Conservation (phyloP, 2,797 vertebrate genomes). For the Cuniculus paca region DNA sequence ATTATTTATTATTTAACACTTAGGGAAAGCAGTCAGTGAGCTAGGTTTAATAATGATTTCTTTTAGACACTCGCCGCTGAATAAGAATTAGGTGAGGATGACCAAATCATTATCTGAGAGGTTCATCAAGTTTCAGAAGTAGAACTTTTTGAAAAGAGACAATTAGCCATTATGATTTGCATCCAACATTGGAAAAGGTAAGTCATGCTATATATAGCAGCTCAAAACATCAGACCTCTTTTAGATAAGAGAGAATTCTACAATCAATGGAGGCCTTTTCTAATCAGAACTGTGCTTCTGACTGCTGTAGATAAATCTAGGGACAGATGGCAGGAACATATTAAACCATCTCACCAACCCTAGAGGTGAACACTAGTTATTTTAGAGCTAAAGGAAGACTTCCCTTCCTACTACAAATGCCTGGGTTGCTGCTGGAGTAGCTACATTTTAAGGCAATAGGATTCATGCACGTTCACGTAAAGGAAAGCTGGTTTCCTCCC, state of each 20-base stretch:
- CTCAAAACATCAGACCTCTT: not conserved
- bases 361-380: not conserved
- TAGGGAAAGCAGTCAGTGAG: conserved; percentile 63
- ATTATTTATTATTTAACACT: conserved; percentile 83
- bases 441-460: not conserved
- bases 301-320: not conserved
- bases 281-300: not conserved
- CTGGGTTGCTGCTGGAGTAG: not conserved
- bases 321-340: not conserved
- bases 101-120: conserved; percentile 59
- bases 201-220: not conserved
- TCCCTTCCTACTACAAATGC: not conserved
- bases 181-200: not conserved
- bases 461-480: not conserved
- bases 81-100: conserved; percentile 69
- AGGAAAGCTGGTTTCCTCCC: not conserved
- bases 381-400: conserved; percentile 10
- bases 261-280: not conserved
- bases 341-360: not conserved
- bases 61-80: conserved; percentile 37
- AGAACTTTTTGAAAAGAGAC: conserved; percentile 3
- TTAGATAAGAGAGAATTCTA: not conserved
- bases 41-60: conserved; percentile 73
- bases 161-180: not conserved
- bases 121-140: conserved; percentile 60